These are phyloP conservation scores for Champsocephalus esox DNA, from an alignment of 2,797 vertebrate species.

Conservation along the genomic window DNA sequence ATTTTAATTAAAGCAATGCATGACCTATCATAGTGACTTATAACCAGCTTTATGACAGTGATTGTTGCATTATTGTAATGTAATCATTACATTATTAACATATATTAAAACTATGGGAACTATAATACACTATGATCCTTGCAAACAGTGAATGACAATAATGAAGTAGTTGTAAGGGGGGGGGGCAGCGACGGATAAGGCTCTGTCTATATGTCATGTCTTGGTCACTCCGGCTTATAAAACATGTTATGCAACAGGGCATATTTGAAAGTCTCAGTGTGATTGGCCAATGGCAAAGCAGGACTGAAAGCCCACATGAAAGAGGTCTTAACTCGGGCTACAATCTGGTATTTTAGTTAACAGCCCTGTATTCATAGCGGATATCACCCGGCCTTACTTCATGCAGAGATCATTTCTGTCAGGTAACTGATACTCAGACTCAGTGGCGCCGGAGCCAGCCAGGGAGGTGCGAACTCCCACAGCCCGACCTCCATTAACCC, in stretches of 20 bases:
- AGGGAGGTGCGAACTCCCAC: constrained; percentile 69
- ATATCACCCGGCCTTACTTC: constrained; percentile 29
- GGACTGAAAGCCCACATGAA: not conserved
- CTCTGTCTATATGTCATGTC: too few species aligned
- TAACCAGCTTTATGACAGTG: too few species aligned
- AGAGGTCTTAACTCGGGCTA: not conserved
- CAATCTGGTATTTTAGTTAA: not conserved
- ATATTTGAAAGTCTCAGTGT: not conserved
- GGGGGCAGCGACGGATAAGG: too few species aligned
- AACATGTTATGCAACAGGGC: not conserved
- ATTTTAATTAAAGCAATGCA: too few species aligned
- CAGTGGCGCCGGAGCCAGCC: constrained; percentile 81
- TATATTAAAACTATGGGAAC: too few species aligned
- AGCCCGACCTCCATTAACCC: constrained; percentile 78
- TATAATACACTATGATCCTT: too few species aligned
- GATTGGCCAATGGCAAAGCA: not conserved
- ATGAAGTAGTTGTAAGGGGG: too few species aligned
- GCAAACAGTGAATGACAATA: too few species aligned
- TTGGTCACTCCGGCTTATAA: not conserved
- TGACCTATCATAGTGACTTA: too few species aligned
- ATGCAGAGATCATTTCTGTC: constrained; percentile 52
- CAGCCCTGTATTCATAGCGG: constrained; percentile 17
- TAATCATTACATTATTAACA: too few species aligned
- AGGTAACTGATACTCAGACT: constrained; percentile 84
- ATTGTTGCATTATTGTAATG: too few species aligned